Conservation (phyloP, 2,888 invertebrate genomes). For the Microplitis manilae region DNA sequence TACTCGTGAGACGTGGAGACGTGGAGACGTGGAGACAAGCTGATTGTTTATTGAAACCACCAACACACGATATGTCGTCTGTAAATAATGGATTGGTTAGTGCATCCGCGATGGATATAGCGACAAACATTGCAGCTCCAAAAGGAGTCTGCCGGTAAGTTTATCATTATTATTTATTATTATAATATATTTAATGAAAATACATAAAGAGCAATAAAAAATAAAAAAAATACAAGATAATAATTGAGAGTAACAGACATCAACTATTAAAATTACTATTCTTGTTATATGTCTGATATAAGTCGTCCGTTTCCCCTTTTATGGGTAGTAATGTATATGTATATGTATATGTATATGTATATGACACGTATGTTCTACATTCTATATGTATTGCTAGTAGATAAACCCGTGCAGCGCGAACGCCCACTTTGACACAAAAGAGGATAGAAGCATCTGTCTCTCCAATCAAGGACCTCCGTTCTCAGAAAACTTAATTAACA, state of each 20-base stretch:
- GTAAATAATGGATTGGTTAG: slow-evolving; percentile 36
- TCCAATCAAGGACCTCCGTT: slow-evolving; percentile 3
- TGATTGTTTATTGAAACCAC: slow-evolving; percentile 17
- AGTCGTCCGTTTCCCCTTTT: not conserved
- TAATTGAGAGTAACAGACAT: not conserved
- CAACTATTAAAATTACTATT: not conserved
- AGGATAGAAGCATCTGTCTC: slow-evolving; percentile 2
- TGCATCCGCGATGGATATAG: slow-evolving; percentile 34
- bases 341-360: not conserved
- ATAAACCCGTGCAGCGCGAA: not conserved
- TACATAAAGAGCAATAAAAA: not conserved
- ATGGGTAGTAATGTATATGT: not conserved
- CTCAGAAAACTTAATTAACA: slow-evolving; percentile 22
- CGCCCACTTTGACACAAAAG: slow-evolving; percentile 1
- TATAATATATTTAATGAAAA: too few relatives aligned
- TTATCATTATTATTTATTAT: not conserved
- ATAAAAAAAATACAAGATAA: not conserved
- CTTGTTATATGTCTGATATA: not conserved
- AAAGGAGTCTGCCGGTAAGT: slow-evolving; percentile 26
- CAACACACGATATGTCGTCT: slow-evolving; percentile 34
- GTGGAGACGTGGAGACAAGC: not conserved
- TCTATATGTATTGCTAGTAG: not conserved
- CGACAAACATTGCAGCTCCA: slow-evolving; percentile 11
- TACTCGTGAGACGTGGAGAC: slow-evolving; percentile 27
- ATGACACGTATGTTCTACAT: not conserved